Evolutionary conservation across 2,797 vertebrate genomes (phyloP).

Genomic region (Lindbergichthys nudifrons): DNA sequence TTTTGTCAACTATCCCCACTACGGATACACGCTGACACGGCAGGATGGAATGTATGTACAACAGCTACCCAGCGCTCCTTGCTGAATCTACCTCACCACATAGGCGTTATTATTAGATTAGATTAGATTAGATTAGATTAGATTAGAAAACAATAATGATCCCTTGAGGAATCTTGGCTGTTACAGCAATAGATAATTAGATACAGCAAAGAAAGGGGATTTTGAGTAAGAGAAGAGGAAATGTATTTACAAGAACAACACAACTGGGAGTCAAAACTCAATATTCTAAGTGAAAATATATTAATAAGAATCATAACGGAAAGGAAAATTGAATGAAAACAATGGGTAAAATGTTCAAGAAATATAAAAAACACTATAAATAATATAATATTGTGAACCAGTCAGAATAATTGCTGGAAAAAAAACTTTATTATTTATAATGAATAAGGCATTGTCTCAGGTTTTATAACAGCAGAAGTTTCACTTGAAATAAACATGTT

Average conservation of each 20-base stretch:
- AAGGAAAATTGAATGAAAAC: constrained; percentile 1
- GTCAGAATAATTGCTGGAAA: neutral
- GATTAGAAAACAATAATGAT: constrained; percentile 38
- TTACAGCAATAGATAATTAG: constrained; percentile 38
- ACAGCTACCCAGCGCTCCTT: constrained; percentile 55
- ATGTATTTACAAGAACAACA: constrained; percentile 39
- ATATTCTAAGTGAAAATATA: constrained; percentile 3
- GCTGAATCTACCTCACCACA: constrained; percentile 66
- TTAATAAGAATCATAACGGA: constrained; percentile 1
- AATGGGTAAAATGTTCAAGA: neutral
- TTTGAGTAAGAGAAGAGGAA: constrained; percentile 36
- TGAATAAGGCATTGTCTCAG: neutral
- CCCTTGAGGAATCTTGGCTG: constrained; percentile 30
- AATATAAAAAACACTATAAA: neutral
- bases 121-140: constrained; percentile 56
- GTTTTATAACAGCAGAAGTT: neutral
- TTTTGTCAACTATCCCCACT: constrained; percentile 98
- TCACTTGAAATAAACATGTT: neutral
- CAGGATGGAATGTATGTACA: constrained; percentile 98
- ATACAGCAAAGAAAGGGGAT: constrained; percentile 25
- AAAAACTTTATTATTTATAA: neutral
- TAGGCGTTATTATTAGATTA: constrained; percentile 50
- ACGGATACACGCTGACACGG: constrained; percentile 97
- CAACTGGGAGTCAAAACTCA: constrained; percentile 23
- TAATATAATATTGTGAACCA: neutral